A percentile compares a stretch with the other conserved stretches of the same genome.
Evolutionary conservation across 1,140 invertebrate species (phyloP).

Genomic region (Lasioglossum albipes): DNA sequence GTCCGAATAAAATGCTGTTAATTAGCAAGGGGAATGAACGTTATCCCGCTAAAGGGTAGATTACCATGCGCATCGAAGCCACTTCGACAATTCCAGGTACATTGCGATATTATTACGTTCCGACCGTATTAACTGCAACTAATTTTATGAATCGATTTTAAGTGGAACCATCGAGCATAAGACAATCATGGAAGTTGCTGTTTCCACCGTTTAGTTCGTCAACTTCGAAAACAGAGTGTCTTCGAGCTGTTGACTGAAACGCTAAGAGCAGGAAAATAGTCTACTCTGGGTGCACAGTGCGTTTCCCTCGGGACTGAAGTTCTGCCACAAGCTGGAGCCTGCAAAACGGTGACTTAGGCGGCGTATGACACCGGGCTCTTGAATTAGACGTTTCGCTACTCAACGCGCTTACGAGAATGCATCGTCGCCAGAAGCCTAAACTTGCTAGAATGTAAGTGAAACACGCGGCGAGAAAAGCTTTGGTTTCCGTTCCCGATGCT

Average conservation of each 20-base stretch:
- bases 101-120: background rate
- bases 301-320: background rate
- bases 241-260: no score
- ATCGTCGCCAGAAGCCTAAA: background rate
- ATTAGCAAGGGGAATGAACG: background rate
- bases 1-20: constrained; percentile 9
- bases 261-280: no score
- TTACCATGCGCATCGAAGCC: background rate
- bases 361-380: background rate
- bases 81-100: background rate
- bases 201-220: background rate
- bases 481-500: background rate
- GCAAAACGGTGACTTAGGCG: constrained; percentile 3
- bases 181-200: background rate
- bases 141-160: background rate
- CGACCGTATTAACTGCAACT: background rate
- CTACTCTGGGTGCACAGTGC: no score
- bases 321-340: background rate
- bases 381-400: background rate
- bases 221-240: no score
- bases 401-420: background rate
- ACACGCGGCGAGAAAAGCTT: background rate
- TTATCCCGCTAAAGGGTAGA: background rate
- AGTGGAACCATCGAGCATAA: background rate
- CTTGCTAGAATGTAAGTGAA: background rate